phyloP scores from a whole-genome alignment of 2,113 vertebrate species.

The Panthera uncia region DNA sequence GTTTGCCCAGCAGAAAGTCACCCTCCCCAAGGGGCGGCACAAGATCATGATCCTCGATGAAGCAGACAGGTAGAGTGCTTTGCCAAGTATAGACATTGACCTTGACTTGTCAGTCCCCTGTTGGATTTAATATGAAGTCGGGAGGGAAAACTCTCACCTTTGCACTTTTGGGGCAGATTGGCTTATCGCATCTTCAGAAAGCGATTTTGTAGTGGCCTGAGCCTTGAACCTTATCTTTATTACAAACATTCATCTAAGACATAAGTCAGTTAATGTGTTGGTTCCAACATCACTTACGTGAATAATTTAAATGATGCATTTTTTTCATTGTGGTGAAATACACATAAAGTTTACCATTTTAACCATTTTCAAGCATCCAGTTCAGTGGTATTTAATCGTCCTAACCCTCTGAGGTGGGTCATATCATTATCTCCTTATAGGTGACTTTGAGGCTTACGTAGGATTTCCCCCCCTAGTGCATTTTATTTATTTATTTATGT shows the following conservation, averaged over 20 bases:
- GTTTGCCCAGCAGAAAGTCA: constrained; percentile 99
- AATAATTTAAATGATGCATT: not conserved
- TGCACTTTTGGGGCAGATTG: not conserved
- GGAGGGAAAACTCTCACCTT: not conserved
- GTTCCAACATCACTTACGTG: not conserved
- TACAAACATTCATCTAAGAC: not conserved
- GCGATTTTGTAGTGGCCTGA: not conserved
- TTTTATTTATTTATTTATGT: too few species aligned
- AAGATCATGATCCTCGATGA: constrained; percentile 99
- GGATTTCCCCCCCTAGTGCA: too few species aligned
- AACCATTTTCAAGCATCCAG: not conserved
- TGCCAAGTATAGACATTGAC: rapidly evolving
- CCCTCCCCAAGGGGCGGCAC: constrained; percentile 95
- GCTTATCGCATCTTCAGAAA: not conserved
- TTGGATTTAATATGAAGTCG: not conserved
- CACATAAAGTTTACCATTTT: not conserved
- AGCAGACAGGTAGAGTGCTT: constrained; percentile 92
- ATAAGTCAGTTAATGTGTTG: not conserved
- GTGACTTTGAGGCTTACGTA: not conserved
- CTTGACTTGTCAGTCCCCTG: not conserved
- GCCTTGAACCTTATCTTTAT: not conserved
- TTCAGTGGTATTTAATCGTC: not conserved
- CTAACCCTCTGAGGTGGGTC: not conserved
- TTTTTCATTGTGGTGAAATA: not conserved
- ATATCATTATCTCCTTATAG: not conserved